phyloP scores from a whole-genome alignment of 2,797 vertebrate species.

The Hypotaenidia philippensis region DNA sequence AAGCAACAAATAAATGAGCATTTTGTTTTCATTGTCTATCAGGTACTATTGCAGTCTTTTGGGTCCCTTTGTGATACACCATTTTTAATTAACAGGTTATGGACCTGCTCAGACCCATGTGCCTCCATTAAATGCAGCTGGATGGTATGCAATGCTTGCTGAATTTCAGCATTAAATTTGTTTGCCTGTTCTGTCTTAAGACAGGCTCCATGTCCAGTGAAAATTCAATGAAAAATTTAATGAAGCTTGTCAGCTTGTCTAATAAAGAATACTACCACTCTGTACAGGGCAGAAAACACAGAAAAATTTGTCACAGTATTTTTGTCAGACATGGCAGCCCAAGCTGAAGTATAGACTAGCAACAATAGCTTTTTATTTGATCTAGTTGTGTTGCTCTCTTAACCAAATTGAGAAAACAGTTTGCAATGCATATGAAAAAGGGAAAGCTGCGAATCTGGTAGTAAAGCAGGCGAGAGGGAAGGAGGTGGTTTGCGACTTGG shows the following conservation, averaged over 20 bases:
- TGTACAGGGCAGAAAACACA: neutral
- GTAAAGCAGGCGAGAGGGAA: neutral
- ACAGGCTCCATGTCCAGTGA: neutral
- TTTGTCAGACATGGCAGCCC: neutral
- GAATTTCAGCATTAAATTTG: conserved; percentile 20
- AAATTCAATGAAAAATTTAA: conserved; percentile 43
- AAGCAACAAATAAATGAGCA: neutral
- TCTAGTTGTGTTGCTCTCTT: neutral
- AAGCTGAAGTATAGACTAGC: neutral
- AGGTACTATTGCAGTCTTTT: neutral
- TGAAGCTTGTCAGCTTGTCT: conserved; percentile 40
- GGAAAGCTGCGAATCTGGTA: neutral
- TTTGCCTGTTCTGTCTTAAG: conserved; percentile 1
- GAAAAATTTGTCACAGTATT: conserved; percentile 1
- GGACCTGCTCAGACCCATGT: neutral
- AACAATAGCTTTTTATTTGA: neutral
- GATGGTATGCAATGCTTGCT: neutral
- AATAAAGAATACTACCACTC: neutral
- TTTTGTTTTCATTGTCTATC: conserved; percentile 24
- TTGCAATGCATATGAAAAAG: neutral
- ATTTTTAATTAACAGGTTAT: conserved; percentile 41
- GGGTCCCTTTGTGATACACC: neutral
- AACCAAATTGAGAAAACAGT: neutral
- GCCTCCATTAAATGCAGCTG: conserved; percentile 2
- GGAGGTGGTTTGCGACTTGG: neutral